Percentiles rank a stretch among this genome's conserved stretches.
phyloP scores from a whole-genome alignment of 2,113 vertebrate species.

The Buteo buteo region DNA sequence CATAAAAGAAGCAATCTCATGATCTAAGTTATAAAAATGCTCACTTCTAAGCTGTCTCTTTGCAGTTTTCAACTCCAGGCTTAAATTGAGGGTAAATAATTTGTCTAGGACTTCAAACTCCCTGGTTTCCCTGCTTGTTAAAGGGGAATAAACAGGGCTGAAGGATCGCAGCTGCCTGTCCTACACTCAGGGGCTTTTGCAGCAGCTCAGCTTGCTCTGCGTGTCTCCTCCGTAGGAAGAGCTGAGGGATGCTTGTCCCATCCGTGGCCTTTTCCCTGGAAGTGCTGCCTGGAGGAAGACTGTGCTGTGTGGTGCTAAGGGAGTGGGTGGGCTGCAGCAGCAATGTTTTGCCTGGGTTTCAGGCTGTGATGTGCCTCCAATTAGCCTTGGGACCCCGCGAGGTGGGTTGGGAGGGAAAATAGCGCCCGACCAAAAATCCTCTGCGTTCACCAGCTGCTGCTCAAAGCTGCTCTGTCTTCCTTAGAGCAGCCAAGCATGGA shows the following conservation, averaged over 20 bases:
- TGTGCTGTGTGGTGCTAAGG: background rate
- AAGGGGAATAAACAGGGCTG: background rate
- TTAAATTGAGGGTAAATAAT: conserved; percentile 10
- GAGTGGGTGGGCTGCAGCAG: background rate
- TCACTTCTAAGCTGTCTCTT: background rate
- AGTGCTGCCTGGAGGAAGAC: background rate
- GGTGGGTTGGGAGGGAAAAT: background rate
- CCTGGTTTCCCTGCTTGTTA: background rate
- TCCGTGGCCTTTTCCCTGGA: fast-evolving
- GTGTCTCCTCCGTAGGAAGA: background rate
- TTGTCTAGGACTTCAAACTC: background rate
- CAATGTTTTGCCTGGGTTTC: background rate
- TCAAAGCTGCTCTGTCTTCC: background rate
- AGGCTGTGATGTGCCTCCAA: background rate
- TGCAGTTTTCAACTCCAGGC: background rate
- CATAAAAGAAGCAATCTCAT: background rate
- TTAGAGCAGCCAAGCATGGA: background rate
- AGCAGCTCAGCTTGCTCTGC: background rate
- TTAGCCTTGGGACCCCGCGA: background rate
- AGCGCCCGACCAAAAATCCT: background rate
- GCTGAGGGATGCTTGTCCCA: background rate
- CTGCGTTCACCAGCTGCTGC: background rate
- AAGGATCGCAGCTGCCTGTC: background rate
- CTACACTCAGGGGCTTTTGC: background rate
- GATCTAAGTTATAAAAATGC: background rate